Base-by-base conservation (phyloP, 2,888 invertebrate genomes). In the Caradrina clavipalpis region DNA sequence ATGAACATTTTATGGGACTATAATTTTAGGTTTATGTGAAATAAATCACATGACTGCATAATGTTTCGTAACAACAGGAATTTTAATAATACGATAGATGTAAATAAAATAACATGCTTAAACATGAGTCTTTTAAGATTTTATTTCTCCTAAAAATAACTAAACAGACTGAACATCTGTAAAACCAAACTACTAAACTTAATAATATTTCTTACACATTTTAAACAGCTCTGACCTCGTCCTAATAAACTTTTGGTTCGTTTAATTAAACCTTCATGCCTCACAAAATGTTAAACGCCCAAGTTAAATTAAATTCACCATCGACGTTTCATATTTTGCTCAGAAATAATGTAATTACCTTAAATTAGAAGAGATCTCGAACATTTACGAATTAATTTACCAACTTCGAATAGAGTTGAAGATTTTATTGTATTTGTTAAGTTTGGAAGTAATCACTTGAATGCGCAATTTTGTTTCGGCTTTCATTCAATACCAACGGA, bases 191-290 rank as follows among this genome's bases (percentile, higher is more conserved):
- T 54, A 66, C 35, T 51, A 6, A 22, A 56, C 58, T 49, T 26
- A 71, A 65, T 31, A 78, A 73, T 71, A 68, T 69, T 79, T 76
- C 31, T 79, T 69, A 67, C 51, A 61, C 60, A 82, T 86, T 77
- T 75, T 75, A 80, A 84, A 82, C 75, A 75, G 78, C 64, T 73
- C 75, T 76, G 83, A 77, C 85, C 83, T 86, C 80, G 81, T 68
- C 85, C 80, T 87, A 84, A 87, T 86, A 87, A 90, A 89, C 83
- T 89, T 89, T 86, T 82, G 83, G 81, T 80, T 86, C 85, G 84
- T 87, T 89, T 89, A 90, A 90, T 91, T 89, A 89, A 90, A 88
- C 82, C 83, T 87, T 90, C 83, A 86, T 83, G 84, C 85, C 85
- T 86, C 84, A 73, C 76, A 73, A 86, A 87, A 85, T 83, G 82